phyloP scores from a whole-genome alignment of 2,113 vertebrate species.

The Oenanthe melanoleuca region DNA sequence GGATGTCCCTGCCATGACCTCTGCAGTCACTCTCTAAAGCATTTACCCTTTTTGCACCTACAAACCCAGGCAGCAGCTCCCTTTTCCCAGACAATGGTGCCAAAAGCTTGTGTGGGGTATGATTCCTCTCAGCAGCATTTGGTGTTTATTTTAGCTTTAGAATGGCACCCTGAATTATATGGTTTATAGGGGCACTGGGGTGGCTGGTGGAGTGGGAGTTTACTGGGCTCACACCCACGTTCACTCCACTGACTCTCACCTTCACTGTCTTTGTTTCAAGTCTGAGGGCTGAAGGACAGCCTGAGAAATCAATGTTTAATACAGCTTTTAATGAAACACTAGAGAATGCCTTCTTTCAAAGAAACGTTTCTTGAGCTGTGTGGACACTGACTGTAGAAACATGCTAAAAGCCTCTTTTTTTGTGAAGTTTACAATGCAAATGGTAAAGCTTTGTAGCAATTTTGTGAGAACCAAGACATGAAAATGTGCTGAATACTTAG shows the following conservation, averaged over 20 bases:
- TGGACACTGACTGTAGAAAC: not conserved
- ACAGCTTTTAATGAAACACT: not conserved
- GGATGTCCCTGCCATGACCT: not conserved
- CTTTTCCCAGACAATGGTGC: not conserved
- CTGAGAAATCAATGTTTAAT: not conserved
- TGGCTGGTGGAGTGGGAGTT: not conserved
- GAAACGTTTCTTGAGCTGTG: not conserved
- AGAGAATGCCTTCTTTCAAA: not conserved
- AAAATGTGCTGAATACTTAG: conserved; percentile 2
- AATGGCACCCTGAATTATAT: not conserved
- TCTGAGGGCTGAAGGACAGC: not conserved
- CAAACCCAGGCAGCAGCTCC: not conserved
- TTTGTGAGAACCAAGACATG: not conserved
- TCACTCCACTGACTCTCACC: not conserved
- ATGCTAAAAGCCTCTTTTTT: not conserved
- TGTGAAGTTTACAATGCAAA: not conserved
- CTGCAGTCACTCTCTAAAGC: not conserved
- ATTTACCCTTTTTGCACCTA: not conserved
- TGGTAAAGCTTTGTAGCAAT: not conserved
- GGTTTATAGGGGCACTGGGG: not conserved
- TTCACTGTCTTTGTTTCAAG: not conserved
- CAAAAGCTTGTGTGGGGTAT: not conserved
- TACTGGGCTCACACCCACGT: not conserved
- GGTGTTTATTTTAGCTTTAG: not conserved
- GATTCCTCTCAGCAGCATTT: not conserved